Evolutionary conservation across 2,113 vertebrate species (phyloP).

Genomic region (Hypocryptadius cinnamomeus): DNA sequence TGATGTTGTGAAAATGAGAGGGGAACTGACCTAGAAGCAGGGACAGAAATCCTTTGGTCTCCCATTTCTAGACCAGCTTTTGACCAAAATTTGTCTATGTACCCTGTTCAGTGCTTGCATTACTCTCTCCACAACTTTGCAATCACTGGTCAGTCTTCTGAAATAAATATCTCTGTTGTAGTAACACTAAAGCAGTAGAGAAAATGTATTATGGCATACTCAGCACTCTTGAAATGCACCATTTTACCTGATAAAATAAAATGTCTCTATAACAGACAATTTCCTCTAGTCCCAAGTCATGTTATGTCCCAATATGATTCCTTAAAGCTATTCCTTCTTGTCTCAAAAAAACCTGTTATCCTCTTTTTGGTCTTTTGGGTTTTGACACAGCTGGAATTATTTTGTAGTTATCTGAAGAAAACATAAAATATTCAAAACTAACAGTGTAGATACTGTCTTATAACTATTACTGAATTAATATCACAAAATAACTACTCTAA

Average conservation of each 20-base stretch:
- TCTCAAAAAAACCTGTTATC: not conserved
- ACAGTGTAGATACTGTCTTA: not conserved
- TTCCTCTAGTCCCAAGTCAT: not conserved
- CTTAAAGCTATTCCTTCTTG: not conserved
- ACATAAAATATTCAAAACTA: not conserved
- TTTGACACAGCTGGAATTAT: not conserved
- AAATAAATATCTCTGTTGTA: not conserved
- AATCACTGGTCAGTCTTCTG: not conserved
- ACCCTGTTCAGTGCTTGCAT: not conserved
- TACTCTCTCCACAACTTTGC: not conserved
- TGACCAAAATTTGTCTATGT: not conserved
- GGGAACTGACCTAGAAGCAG: not conserved
- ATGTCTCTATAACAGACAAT: not conserved
- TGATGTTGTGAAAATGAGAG: not conserved
- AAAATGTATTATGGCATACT: not conserved
- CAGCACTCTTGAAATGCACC: not conserved
- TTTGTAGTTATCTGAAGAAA: not conserved
- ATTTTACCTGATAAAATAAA: not conserved
- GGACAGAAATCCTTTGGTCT: not conserved
- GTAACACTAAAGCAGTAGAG: not conserved
- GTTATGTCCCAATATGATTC: not conserved
- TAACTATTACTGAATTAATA: not conserved
- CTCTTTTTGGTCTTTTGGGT: not conserved
- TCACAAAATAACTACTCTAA: not conserved
- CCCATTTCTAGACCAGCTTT: not conserved